Evolutionary conservation across 2,888 invertebrate genomes (phyloP).

Genomic region (Tipula helvola): DNA sequence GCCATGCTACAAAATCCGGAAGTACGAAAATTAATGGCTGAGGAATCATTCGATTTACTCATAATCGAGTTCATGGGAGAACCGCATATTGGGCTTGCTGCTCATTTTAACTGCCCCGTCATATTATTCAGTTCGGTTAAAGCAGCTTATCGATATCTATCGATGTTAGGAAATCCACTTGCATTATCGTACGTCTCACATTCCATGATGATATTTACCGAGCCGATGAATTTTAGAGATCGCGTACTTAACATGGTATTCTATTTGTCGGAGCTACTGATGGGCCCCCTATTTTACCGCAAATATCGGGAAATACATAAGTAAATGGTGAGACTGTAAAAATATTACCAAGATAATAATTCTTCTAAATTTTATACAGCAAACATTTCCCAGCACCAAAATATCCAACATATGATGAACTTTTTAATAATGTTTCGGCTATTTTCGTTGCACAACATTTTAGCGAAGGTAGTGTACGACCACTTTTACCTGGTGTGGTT

Average conservation of each 20-base stretch:
- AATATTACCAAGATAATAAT: too few species aligned
- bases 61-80: background rate
- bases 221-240: background rate
- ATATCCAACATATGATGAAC: constrained; percentile 21
- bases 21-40: background rate
- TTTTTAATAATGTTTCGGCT: constrained; percentile 25
- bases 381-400: constrained; percentile 21
- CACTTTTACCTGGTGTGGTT: constrained; percentile 33
- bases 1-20: background rate
- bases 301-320: background rate
- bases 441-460: constrained; percentile 31
- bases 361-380: constrained; percentile 15
- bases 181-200: background rate
- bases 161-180: background rate
- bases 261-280: background rate
- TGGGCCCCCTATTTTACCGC: background rate
- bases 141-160: background rate
- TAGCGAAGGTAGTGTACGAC: constrained; percentile 27
- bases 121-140: constrained; percentile 14
- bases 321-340: background rate
- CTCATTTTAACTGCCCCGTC: constrained; percentile 26
- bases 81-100: constrained; percentile 9
- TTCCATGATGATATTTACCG: background rate
- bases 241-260: background rate
- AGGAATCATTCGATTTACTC: background rate